Evolutionary conservation across 2,797 vertebrate genomes (phyloP).

Genomic region (Scolopax rusticola): DNA sequence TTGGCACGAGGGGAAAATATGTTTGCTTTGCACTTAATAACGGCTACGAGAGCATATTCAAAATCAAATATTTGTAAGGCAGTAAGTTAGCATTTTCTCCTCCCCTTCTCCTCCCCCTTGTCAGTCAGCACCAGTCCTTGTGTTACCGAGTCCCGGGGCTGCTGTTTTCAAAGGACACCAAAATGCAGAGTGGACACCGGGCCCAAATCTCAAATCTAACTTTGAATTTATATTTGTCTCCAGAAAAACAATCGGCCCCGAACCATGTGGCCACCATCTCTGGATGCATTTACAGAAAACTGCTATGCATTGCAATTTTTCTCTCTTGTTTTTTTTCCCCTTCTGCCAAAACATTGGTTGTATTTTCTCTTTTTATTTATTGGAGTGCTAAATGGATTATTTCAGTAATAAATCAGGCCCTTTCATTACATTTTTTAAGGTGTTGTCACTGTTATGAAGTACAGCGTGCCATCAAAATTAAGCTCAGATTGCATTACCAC

Average conservation of each 20-base stretch:
- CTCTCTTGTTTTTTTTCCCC: not conserved
- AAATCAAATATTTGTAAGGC: slow-evolving; percentile 19
- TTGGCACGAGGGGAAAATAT: not conserved
- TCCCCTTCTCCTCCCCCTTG: not conserved
- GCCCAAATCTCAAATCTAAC: not conserved
- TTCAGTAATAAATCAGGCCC: slow-evolving; percentile 66
- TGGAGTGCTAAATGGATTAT: slow-evolving; percentile 72
- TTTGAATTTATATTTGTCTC: slow-evolving; percentile 6
- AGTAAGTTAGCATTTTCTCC: not conserved
- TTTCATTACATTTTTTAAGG: slow-evolving; percentile 74
- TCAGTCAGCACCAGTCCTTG: not conserved
- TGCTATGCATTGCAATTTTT: slow-evolving; percentile 49
- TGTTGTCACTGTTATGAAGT: slow-evolving; percentile 74
- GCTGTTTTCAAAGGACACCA: not conserved
- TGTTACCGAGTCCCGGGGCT: not conserved
- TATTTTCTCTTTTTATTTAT: slow-evolving; percentile 74
- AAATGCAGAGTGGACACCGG: not conserved
- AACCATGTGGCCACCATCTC: not conserved
- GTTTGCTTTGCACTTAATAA: slow-evolving; percentile 18
- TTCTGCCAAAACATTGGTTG: slow-evolving; percentile 18
- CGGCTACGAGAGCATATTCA: not conserved
- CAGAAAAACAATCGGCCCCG: not conserved
- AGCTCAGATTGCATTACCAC: slow-evolving; percentile 72
- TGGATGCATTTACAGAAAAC: slow-evolving; percentile 17
- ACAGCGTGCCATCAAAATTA: slow-evolving; percentile 74